These are phyloP conservation scores for Cremastinae sp. DNA, from an alignment of 2,888 invertebrate species.

Conservation along the genomic window DNA sequence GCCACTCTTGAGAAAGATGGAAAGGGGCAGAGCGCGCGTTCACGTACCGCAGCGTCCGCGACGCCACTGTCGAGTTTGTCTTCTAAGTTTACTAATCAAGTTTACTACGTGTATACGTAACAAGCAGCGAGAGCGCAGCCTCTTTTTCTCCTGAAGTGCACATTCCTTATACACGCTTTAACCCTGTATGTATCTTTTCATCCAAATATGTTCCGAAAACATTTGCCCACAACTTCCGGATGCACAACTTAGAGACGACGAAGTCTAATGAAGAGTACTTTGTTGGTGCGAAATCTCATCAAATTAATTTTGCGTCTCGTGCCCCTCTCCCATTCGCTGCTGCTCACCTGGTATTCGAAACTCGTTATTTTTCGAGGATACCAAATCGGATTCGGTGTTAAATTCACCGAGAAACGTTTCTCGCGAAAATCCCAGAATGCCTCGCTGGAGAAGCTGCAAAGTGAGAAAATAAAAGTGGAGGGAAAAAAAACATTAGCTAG, in stretches of 20 bases:
- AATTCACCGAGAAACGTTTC: not conserved
- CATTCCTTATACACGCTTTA: conserved; percentile 5
- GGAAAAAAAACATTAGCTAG: not conserved
- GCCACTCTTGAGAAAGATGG: conserved; percentile 13
- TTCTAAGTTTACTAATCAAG: conserved; percentile 60
- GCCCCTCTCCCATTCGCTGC: not conserved
- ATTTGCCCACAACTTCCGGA: conserved; percentile 23
- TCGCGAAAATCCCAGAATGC: not conserved
- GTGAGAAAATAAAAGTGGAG: not conserved
- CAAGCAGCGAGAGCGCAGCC: conserved; percentile 13
- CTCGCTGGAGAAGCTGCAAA: conserved; percentile 2
- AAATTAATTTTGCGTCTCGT: conserved; percentile 37
- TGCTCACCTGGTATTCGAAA: not conserved
- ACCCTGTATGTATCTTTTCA: not conserved
- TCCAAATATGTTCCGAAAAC: conserved; percentile 32
- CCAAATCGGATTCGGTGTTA: not conserved
- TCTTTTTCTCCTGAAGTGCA: conserved; percentile 46
- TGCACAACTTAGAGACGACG: not conserved
- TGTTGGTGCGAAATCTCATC: conserved; percentile 1
- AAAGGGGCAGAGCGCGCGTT: conserved; percentile 24
- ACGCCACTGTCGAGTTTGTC: conserved; percentile 52
- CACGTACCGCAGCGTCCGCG: conserved; percentile 35
- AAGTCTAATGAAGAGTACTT: not conserved
- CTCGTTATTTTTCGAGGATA: not conserved
- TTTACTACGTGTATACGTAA: conserved; percentile 56